phyloP scores from a whole-genome alignment of 23 tunicate species.

The Ciona savignyi region DNA sequence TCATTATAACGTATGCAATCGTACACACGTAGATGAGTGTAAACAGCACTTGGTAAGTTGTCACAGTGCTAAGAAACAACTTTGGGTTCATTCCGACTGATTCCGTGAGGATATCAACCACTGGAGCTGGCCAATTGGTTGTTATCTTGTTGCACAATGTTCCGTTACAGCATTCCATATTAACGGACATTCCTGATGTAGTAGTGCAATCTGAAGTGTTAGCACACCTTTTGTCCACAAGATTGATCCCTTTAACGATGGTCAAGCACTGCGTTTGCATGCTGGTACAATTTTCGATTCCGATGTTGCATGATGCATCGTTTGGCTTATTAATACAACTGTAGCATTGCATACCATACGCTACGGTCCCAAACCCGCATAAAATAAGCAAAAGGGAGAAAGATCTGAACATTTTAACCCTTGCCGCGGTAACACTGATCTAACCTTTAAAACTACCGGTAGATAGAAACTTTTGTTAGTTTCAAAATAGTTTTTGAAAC shows the following conservation, averaged over 20 bases:
- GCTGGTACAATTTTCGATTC: neutral
- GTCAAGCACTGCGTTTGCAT: too few relatives aligned
- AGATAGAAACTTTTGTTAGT: too few relatives aligned
- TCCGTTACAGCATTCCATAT: neutral
- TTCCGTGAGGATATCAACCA: neutral
- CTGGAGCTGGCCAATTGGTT: neutral
- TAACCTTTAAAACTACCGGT: too few relatives aligned
- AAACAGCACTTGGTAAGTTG: neutral
- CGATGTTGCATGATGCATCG: conserved; percentile 1
- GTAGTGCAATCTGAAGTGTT: neutral
- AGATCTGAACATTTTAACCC: too few relatives aligned
- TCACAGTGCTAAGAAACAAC: conserved; percentile 4
- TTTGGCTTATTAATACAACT: neutral
- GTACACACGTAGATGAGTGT: neutral
- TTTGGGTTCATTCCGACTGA: conserved; percentile 4
- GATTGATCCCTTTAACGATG: too few relatives aligned
- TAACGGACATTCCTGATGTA: neutral
- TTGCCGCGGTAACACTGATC: too few relatives aligned
- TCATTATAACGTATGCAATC: neutral
- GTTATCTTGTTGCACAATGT: neutral
- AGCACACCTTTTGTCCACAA: conserved; percentile 2
- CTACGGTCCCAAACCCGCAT: neutral
- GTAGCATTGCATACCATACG: conserved; percentile 6
- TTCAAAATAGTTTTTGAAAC: too few relatives aligned
- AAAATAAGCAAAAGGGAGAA: neutral